These are phyloP conservation scores for Pteria penguin DNA, from an alignment of 2,888 invertebrate genomes.

Conservation along the genomic window DNA sequence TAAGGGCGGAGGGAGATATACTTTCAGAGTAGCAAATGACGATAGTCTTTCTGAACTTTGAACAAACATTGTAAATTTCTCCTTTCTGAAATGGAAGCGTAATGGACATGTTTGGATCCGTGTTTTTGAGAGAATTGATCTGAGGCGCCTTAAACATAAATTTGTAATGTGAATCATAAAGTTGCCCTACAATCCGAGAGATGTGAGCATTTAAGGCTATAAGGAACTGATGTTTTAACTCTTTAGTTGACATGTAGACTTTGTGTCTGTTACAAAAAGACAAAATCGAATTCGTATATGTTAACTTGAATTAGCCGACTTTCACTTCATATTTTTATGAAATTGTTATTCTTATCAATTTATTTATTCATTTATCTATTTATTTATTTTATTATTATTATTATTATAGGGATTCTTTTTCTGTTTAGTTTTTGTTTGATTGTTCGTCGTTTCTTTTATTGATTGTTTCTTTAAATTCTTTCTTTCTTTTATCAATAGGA, in stretches of 20 bases:
- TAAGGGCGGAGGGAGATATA: slow-evolving; percentile 1
- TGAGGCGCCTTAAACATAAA: slow-evolving; percentile 31
- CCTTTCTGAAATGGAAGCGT: slow-evolving; percentile 26
- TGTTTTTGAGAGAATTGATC: slow-evolving; percentile 32
- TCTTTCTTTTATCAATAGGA: too few relatives aligned
- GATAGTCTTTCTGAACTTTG: slow-evolving; percentile 2
- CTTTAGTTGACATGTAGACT: not conserved
- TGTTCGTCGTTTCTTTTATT: too few relatives aligned
- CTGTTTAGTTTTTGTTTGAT: too few relatives aligned
- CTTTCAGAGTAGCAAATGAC: not conserved
- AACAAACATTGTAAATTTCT: slow-evolving; percentile 18
- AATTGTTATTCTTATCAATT: too few relatives aligned
- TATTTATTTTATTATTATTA: too few relatives aligned
- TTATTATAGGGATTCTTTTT: too few relatives aligned
- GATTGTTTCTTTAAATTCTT: too few relatives aligned
- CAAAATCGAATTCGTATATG: too few relatives aligned
- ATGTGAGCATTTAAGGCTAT: not conserved
- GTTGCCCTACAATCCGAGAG: not conserved
- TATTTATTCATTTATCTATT: too few relatives aligned
- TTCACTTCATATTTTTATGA: too few relatives aligned
- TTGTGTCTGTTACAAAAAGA: not conserved
- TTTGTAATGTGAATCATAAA: slow-evolving; percentile 33
- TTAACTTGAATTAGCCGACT: too few relatives aligned
- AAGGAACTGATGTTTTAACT: not conserved
- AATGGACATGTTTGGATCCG: slow-evolving; percentile 34